Evolutionary conservation across 1,140 invertebrate genomes (phyloP).

Genomic region (Cephus cinctus): DNA sequence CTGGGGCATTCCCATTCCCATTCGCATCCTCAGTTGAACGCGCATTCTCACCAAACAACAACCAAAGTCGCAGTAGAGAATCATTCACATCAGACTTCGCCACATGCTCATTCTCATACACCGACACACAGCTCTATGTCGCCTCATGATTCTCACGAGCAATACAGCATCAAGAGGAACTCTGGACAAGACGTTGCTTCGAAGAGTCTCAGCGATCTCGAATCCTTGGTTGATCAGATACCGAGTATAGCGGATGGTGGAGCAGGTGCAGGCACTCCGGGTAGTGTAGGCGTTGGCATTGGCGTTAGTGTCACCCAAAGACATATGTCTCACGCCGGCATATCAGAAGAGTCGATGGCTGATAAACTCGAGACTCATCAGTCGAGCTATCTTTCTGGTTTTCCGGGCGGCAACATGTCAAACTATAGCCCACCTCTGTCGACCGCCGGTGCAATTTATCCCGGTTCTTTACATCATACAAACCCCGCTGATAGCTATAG

Average conservation of each 20-base stretch:
- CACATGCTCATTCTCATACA: slow-evolving; percentile 48
- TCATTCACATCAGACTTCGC: slow-evolving; percentile 49
- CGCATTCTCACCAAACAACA: too few species aligned
- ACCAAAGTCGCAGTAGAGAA: too few species aligned
- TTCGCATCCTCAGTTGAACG: too few species aligned
- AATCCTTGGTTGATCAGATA: slow-evolving; percentile 88
- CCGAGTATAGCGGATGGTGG: slow-evolving; percentile 77
- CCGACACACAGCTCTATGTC: slow-evolving; percentile 50
- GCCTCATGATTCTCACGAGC: slow-evolving; percentile 46
- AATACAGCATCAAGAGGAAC: slow-evolving; percentile 45
- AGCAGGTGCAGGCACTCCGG: slow-evolving; percentile 40
- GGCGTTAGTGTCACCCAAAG: too few species aligned
- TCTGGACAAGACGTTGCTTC: slow-evolving; percentile 73
- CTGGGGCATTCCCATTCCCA: too few species aligned
- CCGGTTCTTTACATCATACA: slow-evolving; percentile 39
- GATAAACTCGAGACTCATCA: slow-evolving; percentile 42
- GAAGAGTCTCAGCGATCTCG: slow-evolving; percentile 84
- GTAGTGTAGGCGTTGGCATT: too few species aligned
- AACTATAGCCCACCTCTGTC: slow-evolving; percentile 48
- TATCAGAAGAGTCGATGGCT: slow-evolving; percentile 10
- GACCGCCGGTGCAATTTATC: slow-evolving; percentile 30
- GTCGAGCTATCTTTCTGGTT: slow-evolving; percentile 37
- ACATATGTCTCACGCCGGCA: slow-evolving; percentile 39
- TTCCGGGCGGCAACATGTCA: slow-evolving; percentile 31
- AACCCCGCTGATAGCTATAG: slow-evolving; percentile 46